Conservation (phyloP, 2,888 invertebrate genomes). For the Trichacis sp. region DNA sequence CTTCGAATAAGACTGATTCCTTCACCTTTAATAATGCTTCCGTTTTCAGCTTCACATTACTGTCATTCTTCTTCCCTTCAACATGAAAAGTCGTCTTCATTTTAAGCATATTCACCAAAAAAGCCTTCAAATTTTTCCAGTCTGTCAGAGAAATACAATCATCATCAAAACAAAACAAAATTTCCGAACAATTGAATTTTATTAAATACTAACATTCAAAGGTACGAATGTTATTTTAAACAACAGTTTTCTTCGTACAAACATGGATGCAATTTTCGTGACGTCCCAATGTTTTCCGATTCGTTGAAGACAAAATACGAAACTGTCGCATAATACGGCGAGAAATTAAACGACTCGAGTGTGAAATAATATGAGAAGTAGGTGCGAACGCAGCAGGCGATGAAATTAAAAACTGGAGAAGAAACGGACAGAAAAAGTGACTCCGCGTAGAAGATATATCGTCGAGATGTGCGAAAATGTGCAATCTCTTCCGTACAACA, state of each 20-base stretch:
- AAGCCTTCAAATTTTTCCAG: too few species aligned
- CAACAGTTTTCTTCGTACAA: background rate
- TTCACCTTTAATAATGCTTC: background rate
- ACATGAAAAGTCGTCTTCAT: background rate
- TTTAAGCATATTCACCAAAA: too few species aligned
- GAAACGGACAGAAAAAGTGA: background rate
- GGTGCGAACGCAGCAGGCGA: constrained; percentile 11
- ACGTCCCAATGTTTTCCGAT: background rate
- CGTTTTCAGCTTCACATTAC: background rate
- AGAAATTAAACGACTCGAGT: constrained; percentile 1
- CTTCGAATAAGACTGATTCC: background rate
- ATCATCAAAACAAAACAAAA: too few species aligned
- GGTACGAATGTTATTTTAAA: background rate
- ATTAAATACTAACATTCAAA: too few species aligned
- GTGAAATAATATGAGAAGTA: constrained; percentile 1
- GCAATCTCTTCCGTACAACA: too few species aligned
- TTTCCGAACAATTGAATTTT: too few species aligned
- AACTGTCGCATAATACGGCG: background rate
- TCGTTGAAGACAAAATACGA: constrained; percentile 1
- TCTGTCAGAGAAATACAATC: too few species aligned
- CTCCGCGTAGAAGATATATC: background rate
- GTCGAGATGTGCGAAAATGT: background rate
- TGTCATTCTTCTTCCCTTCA: background rate
- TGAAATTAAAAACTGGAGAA: constrained; percentile 4
- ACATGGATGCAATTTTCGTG: background rate